Evolutionary conservation across 2,888 invertebrate species (phyloP), one percentile per base, ranked within the genome.

Genomic region (Ophion obscuratus): DNA sequence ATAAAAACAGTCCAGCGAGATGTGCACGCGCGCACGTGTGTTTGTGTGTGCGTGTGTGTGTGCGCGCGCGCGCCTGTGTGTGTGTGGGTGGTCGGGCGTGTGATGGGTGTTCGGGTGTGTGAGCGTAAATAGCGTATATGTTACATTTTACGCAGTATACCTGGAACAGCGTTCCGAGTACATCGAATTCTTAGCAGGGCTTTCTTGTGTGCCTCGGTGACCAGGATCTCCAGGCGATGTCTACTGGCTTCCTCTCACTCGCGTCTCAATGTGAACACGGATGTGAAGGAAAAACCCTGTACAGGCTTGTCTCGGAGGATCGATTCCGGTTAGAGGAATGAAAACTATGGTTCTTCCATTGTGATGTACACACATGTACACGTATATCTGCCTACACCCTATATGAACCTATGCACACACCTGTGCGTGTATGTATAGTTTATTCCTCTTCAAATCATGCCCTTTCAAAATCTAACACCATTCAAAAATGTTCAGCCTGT

Each of bases 301-400:
- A 79, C 68, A 40, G 81, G 82, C 77, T 87, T 88, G 82, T 85
- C 88, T 89, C 88, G 59, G 81, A 88, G 86, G 88, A 89, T 89
- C 88, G 88, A 89, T 90, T 89, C 81, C 73, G 81, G 86, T 88
- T 87, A 85, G 81, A 81, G 83, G 84, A 85, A 85, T 82, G 82
- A 86, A 87, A 88, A 77, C 76, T 76, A 86, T 82, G 85, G 76
- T 86, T 83, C 86, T 77, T 79, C 74, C 59, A 67, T 36, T 31
- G 70, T 59, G 70, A 24, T 53, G 24, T 24, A 57, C 31, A 44
- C 53, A 53, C 53, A 17, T 17, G 53, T 17, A 31, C 53, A 53
- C 14, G 53, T 17, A 0, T 53, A 17, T 53, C 14, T 53, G 53
- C 5, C 53, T 5, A 17, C 10, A 14, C 17, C 5, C 53, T 17